Conservation (phyloP, 2,888 invertebrate species). For the Acrobasis suavella region DNA sequence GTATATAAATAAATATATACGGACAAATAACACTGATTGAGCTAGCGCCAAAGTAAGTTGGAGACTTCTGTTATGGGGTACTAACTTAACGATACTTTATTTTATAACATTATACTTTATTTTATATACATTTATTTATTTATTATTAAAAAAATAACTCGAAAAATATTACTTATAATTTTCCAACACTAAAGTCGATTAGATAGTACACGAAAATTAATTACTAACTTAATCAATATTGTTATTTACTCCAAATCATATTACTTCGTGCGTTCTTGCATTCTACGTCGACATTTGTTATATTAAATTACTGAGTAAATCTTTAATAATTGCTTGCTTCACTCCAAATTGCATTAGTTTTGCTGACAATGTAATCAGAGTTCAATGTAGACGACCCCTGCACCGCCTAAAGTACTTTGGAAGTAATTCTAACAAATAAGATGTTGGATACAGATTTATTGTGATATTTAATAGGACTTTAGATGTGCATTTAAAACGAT, state of each 20-base stretch:
- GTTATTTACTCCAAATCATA: neutral
- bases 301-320: neutral
- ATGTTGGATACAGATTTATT: neutral
- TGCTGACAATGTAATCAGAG: neutral
- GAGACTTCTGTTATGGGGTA: no score
- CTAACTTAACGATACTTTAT: no score
- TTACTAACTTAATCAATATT: neutral
- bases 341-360: slow-evolving; percentile 8
- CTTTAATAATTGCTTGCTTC: neutral
- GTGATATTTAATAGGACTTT: slow-evolving; percentile 1
- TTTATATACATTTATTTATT: no score
- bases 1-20: no score
- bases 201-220: neutral
- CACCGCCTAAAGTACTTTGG: neutral
- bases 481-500: neutral
- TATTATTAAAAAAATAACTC: no score
- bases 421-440: neutral
- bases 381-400: slow-evolving; percentile 6
- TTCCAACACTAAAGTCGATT: no score
- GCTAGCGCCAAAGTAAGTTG: no score
- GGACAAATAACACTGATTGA: no score
- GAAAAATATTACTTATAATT: no score
- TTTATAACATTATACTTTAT: no score
- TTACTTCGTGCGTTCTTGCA: neutral
- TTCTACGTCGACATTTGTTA: neutral